Evolutionary conservation across 2,113 vertebrate genomes (phyloP).

Genomic region (Toxostoma redivivum): DNA sequence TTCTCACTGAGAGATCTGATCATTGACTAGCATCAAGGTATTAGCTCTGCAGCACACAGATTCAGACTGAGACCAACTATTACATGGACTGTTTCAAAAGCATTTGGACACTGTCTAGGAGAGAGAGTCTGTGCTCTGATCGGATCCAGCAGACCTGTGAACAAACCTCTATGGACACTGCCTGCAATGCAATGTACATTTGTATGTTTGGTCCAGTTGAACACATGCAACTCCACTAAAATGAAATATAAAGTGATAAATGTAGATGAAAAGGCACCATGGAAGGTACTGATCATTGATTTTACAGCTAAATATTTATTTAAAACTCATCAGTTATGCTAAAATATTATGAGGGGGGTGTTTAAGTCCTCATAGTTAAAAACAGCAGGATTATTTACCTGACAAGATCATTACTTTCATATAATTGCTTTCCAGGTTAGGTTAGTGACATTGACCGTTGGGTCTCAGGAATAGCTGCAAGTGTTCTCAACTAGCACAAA

Average conservation of each 20-base stretch:
- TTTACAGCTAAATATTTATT: not conserved
- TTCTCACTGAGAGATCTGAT: not conserved
- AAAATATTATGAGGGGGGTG: not conserved
- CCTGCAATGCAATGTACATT: not conserved
- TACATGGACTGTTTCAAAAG: not conserved
- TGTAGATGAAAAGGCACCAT: not conserved
- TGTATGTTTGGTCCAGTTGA: not conserved
- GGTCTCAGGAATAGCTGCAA: not conserved
- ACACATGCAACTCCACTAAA: not conserved
- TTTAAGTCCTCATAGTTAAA: not conserved
- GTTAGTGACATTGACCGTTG: not conserved
- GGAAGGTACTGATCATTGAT: not conserved
- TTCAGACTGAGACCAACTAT: not conserved
- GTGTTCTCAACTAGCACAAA: constrained; percentile 26
- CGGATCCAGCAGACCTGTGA: not conserved
- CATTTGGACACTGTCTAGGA: not conserved
- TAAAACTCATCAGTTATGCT: not conserved
- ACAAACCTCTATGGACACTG: not conserved
- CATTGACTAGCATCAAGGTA: not conserved
- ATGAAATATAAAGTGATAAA: not conserved
- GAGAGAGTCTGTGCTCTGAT: not conserved
- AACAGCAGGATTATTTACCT: not conserved
- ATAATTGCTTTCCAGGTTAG: not conserved
- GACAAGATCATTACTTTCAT: not conserved
- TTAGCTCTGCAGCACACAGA: not conserved